phyloP scores from a whole-genome alignment of 2,113 vertebrate species.

The Aplodontia rufa region DNA sequence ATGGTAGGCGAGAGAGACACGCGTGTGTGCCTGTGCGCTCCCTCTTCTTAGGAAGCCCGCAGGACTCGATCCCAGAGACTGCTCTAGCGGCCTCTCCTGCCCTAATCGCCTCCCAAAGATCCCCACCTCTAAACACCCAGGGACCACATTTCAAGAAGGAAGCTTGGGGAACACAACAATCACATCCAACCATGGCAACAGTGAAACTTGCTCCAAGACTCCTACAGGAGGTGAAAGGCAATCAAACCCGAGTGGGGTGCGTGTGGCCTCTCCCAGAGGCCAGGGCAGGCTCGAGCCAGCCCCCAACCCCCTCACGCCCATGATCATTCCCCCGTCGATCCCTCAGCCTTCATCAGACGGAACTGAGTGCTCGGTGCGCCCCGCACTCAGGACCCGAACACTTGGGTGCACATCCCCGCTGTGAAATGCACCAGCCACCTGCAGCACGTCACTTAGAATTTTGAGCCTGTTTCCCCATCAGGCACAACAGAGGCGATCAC shows the following conservation, averaged over 20 bases:
- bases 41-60: neutral
- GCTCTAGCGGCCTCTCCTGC: neutral
- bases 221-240: neutral
- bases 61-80: neutral
- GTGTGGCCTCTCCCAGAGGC: neutral
- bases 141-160: neutral
- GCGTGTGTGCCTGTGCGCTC: fast-evolving
- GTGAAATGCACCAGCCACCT: neutral
- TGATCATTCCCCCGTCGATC: neutral
- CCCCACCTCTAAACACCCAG: neutral
- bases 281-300: fast-evolving
- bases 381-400: neutral
- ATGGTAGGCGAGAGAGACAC: too few relatives aligned
- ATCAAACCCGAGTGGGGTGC: fast-evolving
- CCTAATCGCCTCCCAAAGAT: neutral
- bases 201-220: neutral
- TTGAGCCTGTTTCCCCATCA: neutral
- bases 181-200: neutral
- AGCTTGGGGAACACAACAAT: neutral
- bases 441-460: too few relatives aligned
- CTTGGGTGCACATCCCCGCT: neutral
- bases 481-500: neutral
- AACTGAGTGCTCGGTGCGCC: neutral
- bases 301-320: fast-evolving
- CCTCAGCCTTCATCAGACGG: neutral